These are phyloP conservation scores for Andricus quercusramuli DNA, from an alignment of 2,888 invertebrate genomes.

Conservation along the genomic window DNA sequence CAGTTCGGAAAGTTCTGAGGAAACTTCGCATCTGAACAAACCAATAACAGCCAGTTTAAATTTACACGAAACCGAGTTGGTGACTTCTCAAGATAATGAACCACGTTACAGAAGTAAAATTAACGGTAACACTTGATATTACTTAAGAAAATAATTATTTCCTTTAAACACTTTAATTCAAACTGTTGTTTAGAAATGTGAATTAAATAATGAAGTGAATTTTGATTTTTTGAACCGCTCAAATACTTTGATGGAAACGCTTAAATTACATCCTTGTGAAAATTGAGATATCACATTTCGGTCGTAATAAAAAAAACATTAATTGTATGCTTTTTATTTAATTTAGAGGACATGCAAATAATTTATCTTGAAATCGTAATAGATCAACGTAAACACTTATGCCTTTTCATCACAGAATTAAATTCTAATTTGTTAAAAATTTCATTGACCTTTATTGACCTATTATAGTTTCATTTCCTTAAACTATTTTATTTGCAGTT, in stretches of 20 bases:
- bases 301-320: too few species aligned
- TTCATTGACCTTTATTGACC: neutral
- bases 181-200: too few species aligned
- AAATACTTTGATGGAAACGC: too few species aligned
- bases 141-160: neutral
- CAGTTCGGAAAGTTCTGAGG: slow-evolving; percentile 92
- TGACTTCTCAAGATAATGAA: slow-evolving; percentile 63
- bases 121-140: slow-evolving; percentile 62
- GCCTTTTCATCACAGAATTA: neutral
- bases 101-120: slow-evolving; percentile 64
- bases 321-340: too few species aligned
- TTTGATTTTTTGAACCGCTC: too few species aligned
- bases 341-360: too few species aligned
- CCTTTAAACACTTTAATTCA: too few species aligned
- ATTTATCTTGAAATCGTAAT: too few species aligned
- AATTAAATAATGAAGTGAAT: too few species aligned
- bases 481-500: slow-evolving; percentile 32
- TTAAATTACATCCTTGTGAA: too few species aligned
- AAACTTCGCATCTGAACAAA: slow-evolving; percentile 79
- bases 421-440: slow-evolving; percentile 17
- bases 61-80: slow-evolving; percentile 69
- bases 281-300: too few species aligned
- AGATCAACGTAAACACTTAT: neutral
- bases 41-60: slow-evolving; percentile 67
- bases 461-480: neutral